Percentiles rank a stretch among this genome's conserved stretches.
Evolutionary conservation across 1,140 invertebrate species (phyloP).

Genomic region (Dermatophagoides farinae): DNA sequence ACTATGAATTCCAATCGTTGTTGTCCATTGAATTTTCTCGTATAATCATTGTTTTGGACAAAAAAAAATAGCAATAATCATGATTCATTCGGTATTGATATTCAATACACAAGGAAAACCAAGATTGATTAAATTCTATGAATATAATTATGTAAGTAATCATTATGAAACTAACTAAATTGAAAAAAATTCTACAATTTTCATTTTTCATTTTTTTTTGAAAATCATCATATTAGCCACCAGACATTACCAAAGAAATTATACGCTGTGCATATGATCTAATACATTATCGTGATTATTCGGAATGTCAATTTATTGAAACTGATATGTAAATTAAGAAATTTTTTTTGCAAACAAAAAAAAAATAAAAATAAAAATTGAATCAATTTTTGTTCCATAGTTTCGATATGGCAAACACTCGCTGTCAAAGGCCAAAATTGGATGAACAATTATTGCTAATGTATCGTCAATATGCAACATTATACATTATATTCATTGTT

Average conservation of each 20-base stretch:
- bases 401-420: too few relatives aligned
- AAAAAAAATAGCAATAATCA: slow-evolving; percentile 25
- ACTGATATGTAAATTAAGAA: slow-evolving; percentile 77
- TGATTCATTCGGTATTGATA: slow-evolving; percentile 98
- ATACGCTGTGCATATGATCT: slow-evolving; percentile 97
- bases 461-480: slow-evolving; percentile 93
- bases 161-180: slow-evolving; percentile 8
- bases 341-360: not conserved
- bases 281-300: slow-evolving; percentile 94
- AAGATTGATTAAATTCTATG: slow-evolving; percentile 88
- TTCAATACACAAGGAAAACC: slow-evolving; percentile 99
- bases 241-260: slow-evolving; percentile 98
- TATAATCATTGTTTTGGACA: not conserved
- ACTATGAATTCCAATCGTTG: not conserved
- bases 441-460: slow-evolving; percentile 77
- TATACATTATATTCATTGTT: slow-evolving; percentile 99
- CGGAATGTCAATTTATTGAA: slow-evolving; percentile 95
- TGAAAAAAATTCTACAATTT: too few relatives aligned
- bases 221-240: slow-evolving; percentile 41
- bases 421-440: slow-evolving; percentile 33
- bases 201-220: too few relatives aligned
- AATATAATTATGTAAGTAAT: slow-evolving; percentile 76
- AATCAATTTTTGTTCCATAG: too few relatives aligned
- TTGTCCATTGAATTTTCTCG: not conserved
- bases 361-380: too few relatives aligned